Percentiles rank a stretch among this genome's conserved stretches.
These are phyloP conservation scores for Latrodectus hesperus DNA, from an alignment of 2,888 invertebrate genomes.

Conservation along the genomic window DNA sequence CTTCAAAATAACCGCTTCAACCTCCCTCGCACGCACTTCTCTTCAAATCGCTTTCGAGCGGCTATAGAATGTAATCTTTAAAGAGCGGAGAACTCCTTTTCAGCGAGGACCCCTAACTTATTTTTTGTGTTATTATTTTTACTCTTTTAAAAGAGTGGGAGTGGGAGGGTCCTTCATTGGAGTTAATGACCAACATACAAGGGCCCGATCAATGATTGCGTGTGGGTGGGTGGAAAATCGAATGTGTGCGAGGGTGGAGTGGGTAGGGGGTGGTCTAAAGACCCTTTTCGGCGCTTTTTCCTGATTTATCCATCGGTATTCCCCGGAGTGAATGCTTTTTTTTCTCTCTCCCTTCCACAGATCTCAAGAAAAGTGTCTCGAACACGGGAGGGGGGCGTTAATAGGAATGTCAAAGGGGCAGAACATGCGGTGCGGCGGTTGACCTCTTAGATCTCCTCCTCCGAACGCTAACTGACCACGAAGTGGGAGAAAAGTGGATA, in stretches of 20 bases:
- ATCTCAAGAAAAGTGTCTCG: slow-evolving; percentile 49
- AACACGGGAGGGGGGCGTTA: slow-evolving; percentile 59
- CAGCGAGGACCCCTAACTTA: background rate
- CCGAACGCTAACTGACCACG: too few relatives aligned
- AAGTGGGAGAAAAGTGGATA: background rate
- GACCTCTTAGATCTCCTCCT: slow-evolving; percentile 21
- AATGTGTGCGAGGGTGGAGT: slow-evolving; percentile 19
- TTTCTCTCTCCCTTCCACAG: slow-evolving; percentile 20
- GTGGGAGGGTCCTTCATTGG: slow-evolving; percentile 46
- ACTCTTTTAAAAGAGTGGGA: slow-evolving; percentile 1
- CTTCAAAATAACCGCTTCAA: background rate
- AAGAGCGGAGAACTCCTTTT: background rate
- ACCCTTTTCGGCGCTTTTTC: slow-evolving; percentile 65
- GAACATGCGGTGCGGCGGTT: slow-evolving; percentile 25
- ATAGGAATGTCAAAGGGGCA: slow-evolving; percentile 60
- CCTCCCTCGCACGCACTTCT: slow-evolving; percentile 20
- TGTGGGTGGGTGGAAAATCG: slow-evolving; percentile 35
- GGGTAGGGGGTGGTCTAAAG: slow-evolving; percentile 43
- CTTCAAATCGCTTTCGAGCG: slow-evolving; percentile 5
- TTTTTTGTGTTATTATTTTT: background rate
- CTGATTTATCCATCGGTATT: slow-evolving; percentile 65
- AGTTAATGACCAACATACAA: slow-evolving; percentile 65
- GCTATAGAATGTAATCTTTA: slow-evolving; percentile 52
- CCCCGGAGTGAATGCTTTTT: slow-evolving; percentile 63
- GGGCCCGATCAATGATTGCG: slow-evolving; percentile 64